A percentile compares a stretch with the other conserved stretches of the same genome.
Evolutionary conservation across 2,797 vertebrate species (phyloP).

Genomic region (Margarornis squamiger): DNA sequence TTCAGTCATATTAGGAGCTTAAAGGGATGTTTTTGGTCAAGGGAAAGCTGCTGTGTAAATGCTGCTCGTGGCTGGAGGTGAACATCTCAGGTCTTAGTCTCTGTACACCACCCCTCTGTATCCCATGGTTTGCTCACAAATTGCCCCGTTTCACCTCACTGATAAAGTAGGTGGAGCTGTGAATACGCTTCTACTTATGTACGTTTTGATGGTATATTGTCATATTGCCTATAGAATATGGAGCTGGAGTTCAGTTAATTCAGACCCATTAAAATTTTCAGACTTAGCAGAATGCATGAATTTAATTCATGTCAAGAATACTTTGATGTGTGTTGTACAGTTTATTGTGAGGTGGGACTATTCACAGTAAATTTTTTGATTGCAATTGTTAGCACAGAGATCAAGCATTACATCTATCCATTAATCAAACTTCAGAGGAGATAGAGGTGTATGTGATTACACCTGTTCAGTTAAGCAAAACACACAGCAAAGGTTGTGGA

Average conservation of each 20-base stretch:
- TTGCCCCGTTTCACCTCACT: background rate
- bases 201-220: background rate
- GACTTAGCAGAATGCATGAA: background rate
- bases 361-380: background rate
- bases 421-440: background rate
- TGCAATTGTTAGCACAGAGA: background rate
- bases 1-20: background rate
- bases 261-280: background rate
- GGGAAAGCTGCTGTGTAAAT: background rate
- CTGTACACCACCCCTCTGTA: accelerated
- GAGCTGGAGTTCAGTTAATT: background rate
- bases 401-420: background rate
- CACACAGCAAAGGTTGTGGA: background rate
- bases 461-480: background rate
- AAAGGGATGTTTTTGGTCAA: background rate
- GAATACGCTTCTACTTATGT: background rate
- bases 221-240: background rate
- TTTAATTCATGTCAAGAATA: background rate
- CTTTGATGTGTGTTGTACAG: background rate
- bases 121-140: background rate
- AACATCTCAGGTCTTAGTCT: background rate
- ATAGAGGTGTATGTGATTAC: background rate
- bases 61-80: background rate
- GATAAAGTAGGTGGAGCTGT: background rate
- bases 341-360: background rate